A percentile compares a stretch with the other conserved stretches of the same genome.
These are phyloP conservation scores for Entomobrya multifasciata DNA, from an alignment of 2,888 invertebrate species.

Conservation along the genomic window DNA sequence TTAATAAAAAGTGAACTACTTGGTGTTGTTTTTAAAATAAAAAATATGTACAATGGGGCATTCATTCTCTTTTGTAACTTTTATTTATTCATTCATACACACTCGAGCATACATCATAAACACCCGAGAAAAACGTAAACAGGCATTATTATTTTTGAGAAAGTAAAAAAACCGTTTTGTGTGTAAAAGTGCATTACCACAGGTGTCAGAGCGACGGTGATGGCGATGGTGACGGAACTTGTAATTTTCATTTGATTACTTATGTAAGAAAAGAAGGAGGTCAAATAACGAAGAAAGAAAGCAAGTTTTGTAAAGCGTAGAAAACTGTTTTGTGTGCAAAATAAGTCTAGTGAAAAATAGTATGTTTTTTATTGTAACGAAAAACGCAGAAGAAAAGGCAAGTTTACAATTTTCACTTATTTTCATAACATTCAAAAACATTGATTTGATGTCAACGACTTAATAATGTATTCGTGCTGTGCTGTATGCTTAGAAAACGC, in stretches of 20 bases:
- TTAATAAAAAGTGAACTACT: slow-evolving; percentile 73
- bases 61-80: too few species aligned
- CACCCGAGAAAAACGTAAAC: too few species aligned
- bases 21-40: slow-evolving; percentile 69
- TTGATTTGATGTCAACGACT: slow-evolving; percentile 42
- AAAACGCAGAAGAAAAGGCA: not conserved
- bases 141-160: too few species aligned
- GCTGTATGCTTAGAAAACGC: too few species aligned
- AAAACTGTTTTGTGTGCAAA: not conserved
- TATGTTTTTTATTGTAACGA: not conserved
- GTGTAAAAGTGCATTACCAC: too few species aligned
- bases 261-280: not conserved
- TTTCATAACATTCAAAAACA: not conserved
- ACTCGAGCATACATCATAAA: not conserved
- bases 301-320: not conserved
- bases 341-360: too few species aligned
- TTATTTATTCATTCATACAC: too few species aligned
- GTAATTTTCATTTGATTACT: not conserved
- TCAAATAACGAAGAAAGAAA: not conserved
- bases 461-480: slow-evolving; percentile 3
- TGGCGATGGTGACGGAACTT: too few species aligned
- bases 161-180: not conserved
- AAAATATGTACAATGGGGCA: too few species aligned
- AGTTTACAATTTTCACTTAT: not conserved
- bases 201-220: too few species aligned